A percentile compares a stretch with the other conserved stretches of the same genome.
These are phyloP conservation scores for Pongo pygmaeus DNA, from an alignment of 2,113 vertebrate species.

Conservation along the genomic window DNA sequence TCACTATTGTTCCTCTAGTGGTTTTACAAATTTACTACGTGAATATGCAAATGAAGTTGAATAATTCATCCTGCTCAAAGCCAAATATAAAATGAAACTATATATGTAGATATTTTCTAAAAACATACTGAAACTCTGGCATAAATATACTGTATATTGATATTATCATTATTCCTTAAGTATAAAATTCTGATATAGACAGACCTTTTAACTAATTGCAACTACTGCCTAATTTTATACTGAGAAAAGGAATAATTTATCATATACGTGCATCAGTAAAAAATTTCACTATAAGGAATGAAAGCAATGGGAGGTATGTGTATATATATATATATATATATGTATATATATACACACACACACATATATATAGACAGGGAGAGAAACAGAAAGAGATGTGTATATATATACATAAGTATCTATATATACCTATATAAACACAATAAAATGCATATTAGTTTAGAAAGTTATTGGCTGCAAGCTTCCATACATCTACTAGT, in stretches of 20 bases:
- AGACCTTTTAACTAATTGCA: slow-evolving; percentile 6
- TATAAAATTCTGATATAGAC: neutral
- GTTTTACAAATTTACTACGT: neutral
- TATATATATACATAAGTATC: neutral
- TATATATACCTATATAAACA: neutral
- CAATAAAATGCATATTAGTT: neutral
- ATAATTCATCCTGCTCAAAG: neutral
- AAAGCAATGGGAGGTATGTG: neutral
- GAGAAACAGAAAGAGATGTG: neutral
- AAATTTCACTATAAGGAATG: neutral
- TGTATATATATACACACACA: neutral
- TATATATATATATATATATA: neutral
- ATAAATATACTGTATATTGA: neutral
- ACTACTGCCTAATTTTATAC: neutral
- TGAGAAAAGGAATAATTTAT: neutral
- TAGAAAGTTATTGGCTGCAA: neutral
- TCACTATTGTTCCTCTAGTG: neutral
- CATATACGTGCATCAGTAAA: neutral
- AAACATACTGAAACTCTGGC: neutral
- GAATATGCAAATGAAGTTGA: slow-evolving; percentile 38
- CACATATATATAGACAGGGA: neutral
- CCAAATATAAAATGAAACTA: neutral
- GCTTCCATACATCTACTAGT: neutral
- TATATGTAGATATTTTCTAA: slow-evolving; percentile 28
- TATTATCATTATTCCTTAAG: neutral